phyloP scores from a whole-genome alignment of 2,113 vertebrate genomes.

The Rhagologus leucostigma region DNA sequence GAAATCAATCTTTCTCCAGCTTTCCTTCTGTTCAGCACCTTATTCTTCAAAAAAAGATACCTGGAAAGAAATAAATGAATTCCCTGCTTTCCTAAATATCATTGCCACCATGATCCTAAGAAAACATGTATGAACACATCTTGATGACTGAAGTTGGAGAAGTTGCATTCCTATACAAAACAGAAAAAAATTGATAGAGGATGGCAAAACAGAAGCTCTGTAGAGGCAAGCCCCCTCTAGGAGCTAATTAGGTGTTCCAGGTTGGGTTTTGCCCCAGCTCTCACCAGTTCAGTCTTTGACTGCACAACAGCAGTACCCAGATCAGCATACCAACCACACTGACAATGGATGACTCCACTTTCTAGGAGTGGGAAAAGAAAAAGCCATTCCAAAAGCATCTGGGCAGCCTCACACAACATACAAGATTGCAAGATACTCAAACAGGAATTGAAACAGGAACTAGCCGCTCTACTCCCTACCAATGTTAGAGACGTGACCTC shows the following conservation, averaged over 20 bases:
- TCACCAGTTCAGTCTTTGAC: not conserved
- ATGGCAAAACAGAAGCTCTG: not conserved
- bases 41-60: not conserved
- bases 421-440: not conserved
- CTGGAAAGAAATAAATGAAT: not conserved
- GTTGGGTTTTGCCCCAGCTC: not conserved
- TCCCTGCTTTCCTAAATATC: not conserved
- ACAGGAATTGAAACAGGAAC: not conserved
- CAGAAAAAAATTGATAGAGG: not conserved
- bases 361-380: not conserved
- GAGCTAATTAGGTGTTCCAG: not conserved
- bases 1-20: not conserved
- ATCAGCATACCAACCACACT: not conserved
- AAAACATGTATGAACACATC: not conserved
- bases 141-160: not conserved
- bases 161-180: not conserved
- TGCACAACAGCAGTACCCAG: not conserved
- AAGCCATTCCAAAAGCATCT: not conserved
- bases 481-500: not conserved
- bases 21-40: not conserved
- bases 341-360: not conserved
- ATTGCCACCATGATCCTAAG: not conserved
- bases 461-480: not conserved
- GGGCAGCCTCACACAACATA: not conserved
- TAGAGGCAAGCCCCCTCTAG: not conserved